phyloP scores from a whole-genome alignment of 1,140 invertebrate species.

The Drosophila tropicalis region DNA sequence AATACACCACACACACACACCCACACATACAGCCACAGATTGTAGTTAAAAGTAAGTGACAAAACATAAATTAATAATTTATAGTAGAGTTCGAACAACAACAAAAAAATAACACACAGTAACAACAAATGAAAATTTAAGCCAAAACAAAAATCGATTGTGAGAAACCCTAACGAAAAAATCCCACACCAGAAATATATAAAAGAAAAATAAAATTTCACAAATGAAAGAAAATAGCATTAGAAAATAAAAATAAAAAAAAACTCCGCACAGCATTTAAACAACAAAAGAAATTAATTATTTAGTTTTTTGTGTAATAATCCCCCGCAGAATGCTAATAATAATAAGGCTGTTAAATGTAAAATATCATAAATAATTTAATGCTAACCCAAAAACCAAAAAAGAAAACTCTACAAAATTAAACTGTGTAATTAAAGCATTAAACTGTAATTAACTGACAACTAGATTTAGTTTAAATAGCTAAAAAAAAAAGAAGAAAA shows the following conservation, averaged over 20 bases:
- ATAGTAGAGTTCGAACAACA: constrained; percentile 36
- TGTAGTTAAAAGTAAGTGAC: constrained; percentile 52
- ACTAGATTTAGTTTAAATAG: constrained; percentile 74
- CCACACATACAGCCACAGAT: not conserved
- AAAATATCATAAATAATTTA: constrained; percentile 80
- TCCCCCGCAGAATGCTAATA: constrained; percentile 74
- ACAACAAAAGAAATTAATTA: constrained; percentile 32
- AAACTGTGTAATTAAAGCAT: constrained; percentile 75
- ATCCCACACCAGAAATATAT: constrained; percentile 68
- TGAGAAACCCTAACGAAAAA: constrained; percentile 43
- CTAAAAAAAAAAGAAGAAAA: constrained; percentile 39
- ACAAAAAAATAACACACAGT: not conserved
- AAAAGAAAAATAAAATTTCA: constrained; percentile 26
- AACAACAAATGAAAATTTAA: constrained; percentile 16
- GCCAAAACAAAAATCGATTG: constrained; percentile 17
- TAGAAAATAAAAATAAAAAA: constrained; percentile 9
- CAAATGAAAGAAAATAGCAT: constrained; percentile 28
- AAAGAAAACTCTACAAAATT: constrained; percentile 53
- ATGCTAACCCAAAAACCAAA: constrained; percentile 24
- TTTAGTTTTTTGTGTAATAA: constrained; percentile 36
- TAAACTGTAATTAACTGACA: constrained; percentile 72
- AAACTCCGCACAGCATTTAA: constrained; percentile 45
- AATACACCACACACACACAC: constrained; percentile 18
- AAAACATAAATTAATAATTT: constrained; percentile 37
- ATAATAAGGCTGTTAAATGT: constrained; percentile 83